These are phyloP conservation scores for Eupeodes latifasciatus DNA, from an alignment of 2,888 invertebrate genomes.

Conservation along the genomic window DNA sequence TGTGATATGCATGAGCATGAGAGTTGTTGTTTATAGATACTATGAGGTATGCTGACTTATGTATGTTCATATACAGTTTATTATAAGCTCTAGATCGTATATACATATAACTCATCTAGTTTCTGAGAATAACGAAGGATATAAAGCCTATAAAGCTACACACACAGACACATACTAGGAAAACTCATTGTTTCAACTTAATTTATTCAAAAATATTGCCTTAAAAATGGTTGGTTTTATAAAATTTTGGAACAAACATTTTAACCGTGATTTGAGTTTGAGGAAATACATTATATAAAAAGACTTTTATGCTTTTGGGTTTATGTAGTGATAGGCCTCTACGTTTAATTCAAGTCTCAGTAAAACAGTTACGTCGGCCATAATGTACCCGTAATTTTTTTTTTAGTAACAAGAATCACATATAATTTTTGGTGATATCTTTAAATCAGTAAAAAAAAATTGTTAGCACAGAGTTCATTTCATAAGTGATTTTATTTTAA, in stretches of 20 bases:
- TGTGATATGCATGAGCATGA: conserved; percentile 59
- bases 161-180: not conserved
- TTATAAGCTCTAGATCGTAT: not conserved
- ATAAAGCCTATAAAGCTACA: too few species aligned
- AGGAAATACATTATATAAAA: too few species aligned
- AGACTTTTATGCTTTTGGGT: too few species aligned
- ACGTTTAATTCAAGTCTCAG: too few species aligned
- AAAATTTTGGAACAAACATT: not conserved
- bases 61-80: not conserved
- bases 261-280: not conserved
- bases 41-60: not conserved
- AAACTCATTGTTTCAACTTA: not conserved
- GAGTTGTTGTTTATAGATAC: not conserved
- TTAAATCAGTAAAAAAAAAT: too few species aligned
- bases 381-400: too few species aligned
- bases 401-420: too few species aligned
- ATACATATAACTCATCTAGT: not conserved
- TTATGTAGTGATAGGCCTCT: too few species aligned
- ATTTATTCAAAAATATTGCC: not conserved
- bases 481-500: too few species aligned
- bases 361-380: too few species aligned
- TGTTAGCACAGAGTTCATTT: too few species aligned
- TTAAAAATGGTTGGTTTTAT: not conserved
- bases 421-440: too few species aligned
- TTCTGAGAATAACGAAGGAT: not conserved